Conservation (phyloP, 2,888 invertebrate genomes). For the Mesoligia furuncula region DNA sequence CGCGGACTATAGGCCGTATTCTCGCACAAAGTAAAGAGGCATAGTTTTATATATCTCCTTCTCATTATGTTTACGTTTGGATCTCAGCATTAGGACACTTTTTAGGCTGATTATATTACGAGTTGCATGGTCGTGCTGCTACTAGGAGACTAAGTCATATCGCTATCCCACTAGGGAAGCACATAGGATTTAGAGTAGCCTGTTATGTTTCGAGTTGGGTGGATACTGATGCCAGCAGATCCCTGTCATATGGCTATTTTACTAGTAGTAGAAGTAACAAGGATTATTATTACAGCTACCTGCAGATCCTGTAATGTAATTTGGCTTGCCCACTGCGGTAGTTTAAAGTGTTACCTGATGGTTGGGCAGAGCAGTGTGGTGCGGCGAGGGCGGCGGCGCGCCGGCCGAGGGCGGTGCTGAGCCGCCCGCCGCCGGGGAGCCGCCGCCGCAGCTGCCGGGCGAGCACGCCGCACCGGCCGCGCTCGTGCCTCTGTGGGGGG, state of each 20-base stretch:
- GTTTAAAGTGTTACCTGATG: slow-evolving; percentile 74
- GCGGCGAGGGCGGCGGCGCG: slow-evolving; percentile 82
- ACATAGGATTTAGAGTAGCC: background rate
- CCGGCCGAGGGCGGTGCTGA: slow-evolving; percentile 86
- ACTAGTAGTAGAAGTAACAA: background rate
- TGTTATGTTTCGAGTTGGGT: background rate
- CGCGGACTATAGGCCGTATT: background rate
- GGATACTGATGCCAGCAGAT: background rate
- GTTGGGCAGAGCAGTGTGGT: slow-evolving; percentile 61
- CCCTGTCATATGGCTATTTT: background rate
- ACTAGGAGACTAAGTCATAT: background rate
- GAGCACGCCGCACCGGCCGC: slow-evolving; percentile 77
- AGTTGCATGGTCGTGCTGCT: too few species aligned
- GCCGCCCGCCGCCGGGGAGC: slow-evolving; percentile 85
- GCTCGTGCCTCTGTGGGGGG: background rate
- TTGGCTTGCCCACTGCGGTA: background rate
- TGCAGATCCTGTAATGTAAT: background rate
- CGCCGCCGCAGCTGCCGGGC: slow-evolving; percentile 87
- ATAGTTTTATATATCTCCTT: too few species aligned
- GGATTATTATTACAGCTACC: background rate
- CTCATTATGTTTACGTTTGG: background rate
- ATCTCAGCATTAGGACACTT: background rate
- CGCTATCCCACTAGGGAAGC: background rate
- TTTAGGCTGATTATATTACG: background rate
- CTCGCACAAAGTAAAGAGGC: background rate